These are phyloP conservation scores for Diogma glabrata DNA, from an alignment of 2,888 invertebrate species.

Conservation along the genomic window DNA sequence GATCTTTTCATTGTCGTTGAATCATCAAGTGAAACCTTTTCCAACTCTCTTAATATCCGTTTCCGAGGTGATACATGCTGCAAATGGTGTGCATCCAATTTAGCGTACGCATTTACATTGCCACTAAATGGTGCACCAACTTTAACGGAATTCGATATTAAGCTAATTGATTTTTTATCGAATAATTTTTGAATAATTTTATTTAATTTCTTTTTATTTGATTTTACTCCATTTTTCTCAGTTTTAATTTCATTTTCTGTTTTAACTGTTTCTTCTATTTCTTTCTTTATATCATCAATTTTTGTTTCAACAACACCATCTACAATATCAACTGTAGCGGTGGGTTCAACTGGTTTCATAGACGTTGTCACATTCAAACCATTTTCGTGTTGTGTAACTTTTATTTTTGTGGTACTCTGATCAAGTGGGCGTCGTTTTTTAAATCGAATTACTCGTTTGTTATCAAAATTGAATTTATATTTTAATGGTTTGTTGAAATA, in stretches of 20 bases:
- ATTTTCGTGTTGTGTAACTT: constrained; percentile 7
- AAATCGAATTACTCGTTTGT: too few relatives aligned
- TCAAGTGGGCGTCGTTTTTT: constrained; percentile 60
- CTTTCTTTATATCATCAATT: constrained; percentile 13
- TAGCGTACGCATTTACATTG: constrained; percentile 5
- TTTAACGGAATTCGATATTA: constrained; percentile 2
- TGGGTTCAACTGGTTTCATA: constrained; percentile 11
- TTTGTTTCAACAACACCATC: constrained; percentile 16
- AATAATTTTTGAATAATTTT: constrained; percentile 35
- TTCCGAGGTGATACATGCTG: constrained; percentile 66
- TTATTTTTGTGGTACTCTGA: constrained; percentile 20
- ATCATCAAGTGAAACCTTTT: constrained; percentile 61
- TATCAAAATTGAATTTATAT: too few relatives aligned
- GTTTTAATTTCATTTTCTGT: constrained; percentile 12
- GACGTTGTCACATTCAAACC: constrained; percentile 15
- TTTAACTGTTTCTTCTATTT: background rate
- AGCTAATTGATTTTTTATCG: constrained; percentile 27
- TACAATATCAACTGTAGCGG: constrained; percentile 14
- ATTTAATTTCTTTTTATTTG: constrained; percentile 23
- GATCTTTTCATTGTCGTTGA: constrained; percentile 46
- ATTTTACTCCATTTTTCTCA: constrained; percentile 3
- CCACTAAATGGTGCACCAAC: constrained; percentile 5
- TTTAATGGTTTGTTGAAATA: constrained; percentile 31
- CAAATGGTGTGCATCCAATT: constrained; percentile 25
- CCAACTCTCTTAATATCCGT: constrained; percentile 69